Evolutionary conservation across 1,140 invertebrate species (phyloP).

Genomic region (Lucilia sericata): DNA sequence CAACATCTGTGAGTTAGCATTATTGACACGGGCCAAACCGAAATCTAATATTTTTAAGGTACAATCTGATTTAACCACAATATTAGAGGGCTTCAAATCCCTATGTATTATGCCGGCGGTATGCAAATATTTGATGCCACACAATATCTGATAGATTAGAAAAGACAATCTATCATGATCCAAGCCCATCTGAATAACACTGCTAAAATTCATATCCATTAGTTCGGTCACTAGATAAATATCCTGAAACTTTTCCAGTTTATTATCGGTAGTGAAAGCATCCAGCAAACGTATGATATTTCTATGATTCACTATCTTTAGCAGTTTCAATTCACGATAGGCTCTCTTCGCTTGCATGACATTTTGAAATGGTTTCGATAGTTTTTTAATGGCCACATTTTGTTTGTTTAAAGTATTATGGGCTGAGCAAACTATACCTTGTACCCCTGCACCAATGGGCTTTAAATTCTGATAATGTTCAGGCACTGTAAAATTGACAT

Average conservation of each 20-base stretch:
- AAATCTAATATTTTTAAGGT: constrained; percentile 98
- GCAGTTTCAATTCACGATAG: constrained; percentile 12
- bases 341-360: constrained; percentile 6
- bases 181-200: constrained; percentile 99
- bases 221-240: constrained; percentile 99
- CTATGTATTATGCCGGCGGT: constrained; percentile 99
- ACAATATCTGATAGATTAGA: constrained; percentile 99
- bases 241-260: constrained; percentile 97
- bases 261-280: constrained; percentile 97
- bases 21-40: constrained; percentile 85
- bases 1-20: constrained; percentile 88
- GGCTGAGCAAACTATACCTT: constrained; percentile 78
- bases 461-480: constrained; percentile 72
- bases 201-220: constrained; percentile 99
- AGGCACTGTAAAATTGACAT: constrained; percentile 76
- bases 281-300: constrained; percentile 98
- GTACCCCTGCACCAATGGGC: constrained; percentile 74
- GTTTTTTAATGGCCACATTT: constrained; percentile 49
- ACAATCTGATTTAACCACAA: constrained; percentile 98
- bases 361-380: constrained; percentile 43
- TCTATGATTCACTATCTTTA: constrained; percentile 46
- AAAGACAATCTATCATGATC: constrained; percentile 99
- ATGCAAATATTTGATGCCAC: constrained; percentile 99
- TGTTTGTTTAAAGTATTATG: neutral
- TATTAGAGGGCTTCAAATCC: constrained; percentile 98